phyloP scores from a whole-genome alignment of 1,140 invertebrate species.

The Aphaenogaster rudis region DNA sequence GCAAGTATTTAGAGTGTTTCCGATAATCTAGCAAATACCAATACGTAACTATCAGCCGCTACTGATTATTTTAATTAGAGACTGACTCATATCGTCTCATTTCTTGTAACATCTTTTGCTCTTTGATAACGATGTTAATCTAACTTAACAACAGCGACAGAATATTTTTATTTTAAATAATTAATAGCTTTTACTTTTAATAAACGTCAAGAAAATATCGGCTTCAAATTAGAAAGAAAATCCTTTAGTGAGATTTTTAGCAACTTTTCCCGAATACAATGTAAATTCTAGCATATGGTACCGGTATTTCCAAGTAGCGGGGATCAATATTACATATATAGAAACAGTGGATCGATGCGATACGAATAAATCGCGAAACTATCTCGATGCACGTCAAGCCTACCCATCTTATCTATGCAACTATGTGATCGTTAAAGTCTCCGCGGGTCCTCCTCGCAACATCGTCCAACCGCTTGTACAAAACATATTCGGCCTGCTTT shows the following conservation, averaged over 20 bases:
- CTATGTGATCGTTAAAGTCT: slow-evolving; percentile 53
- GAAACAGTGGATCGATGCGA: slow-evolving; percentile 5
- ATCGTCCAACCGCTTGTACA: neutral
- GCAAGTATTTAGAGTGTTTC: neutral
- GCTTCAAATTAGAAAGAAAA: neutral
- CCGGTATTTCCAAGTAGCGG: slow-evolving; percentile 28
- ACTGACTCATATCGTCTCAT: slow-evolving; percentile 42
- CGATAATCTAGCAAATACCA: neutral
- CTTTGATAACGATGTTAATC: slow-evolving; percentile 30
- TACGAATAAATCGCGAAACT: slow-evolving; percentile 40
- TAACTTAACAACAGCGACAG: neutral
- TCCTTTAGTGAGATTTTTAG: neutral
- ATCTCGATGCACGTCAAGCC: neutral
- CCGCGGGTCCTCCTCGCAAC: slow-evolving; percentile 28
- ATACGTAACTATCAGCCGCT: neutral
- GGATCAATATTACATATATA: slow-evolving; percentile 33
- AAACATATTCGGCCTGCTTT: slow-evolving; percentile 5
- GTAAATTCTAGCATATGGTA: slow-evolving; percentile 6
- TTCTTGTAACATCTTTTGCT: slow-evolving; percentile 52
- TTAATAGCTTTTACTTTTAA: neutral
- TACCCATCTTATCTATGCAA: slow-evolving; percentile 24
- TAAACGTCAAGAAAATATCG: neutral
- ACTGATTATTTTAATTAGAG: slow-evolving; percentile 17
- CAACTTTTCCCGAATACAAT: neutral
- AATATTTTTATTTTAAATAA: neutral